phyloP scores from a whole-genome alignment of 1,140 invertebrate species.

The Drosophila parabipectinata region DNA sequence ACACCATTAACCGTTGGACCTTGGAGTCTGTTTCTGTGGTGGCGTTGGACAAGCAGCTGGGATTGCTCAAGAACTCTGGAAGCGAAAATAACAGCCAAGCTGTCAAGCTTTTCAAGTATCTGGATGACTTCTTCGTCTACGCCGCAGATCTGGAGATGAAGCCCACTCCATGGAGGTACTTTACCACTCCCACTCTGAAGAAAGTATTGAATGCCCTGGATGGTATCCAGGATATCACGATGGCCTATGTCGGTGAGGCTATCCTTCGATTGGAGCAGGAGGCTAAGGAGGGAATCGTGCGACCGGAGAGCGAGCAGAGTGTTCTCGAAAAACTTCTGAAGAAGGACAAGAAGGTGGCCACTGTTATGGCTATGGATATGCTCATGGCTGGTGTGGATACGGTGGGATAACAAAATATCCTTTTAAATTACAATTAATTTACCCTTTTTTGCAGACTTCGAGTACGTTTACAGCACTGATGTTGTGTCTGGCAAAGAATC shows the following conservation, averaged over 20 bases:
- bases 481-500: conserved; percentile 87
- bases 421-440: background rate
- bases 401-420: conserved; percentile 24
- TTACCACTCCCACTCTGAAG: conserved; percentile 86
- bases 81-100: conserved; percentile 84
- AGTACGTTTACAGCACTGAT: conserved; percentile 42
- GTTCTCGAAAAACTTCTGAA: conserved; percentile 83
- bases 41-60: conserved; percentile 88
- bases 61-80: conserved; percentile 74
- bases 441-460: conserved; percentile 42
- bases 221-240: conserved; percentile 50
- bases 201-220: conserved; percentile 85
- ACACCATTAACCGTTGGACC: conserved; percentile 88
- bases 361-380: conserved; percentile 84
- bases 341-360: conserved; percentile 84
- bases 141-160: conserved; percentile 86
- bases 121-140: conserved; percentile 87
- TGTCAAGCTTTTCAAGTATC: conserved; percentile 86
- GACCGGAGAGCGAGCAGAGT: conserved; percentile 82
- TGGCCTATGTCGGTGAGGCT: conserved; percentile 66
- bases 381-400: conserved; percentile 83
- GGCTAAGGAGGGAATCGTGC: conserved; percentile 48
- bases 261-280: conserved; percentile 55
- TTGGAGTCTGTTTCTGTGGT: conserved; percentile 90
- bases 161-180: conserved; percentile 87